These are phyloP conservation scores for Hypocryptadius cinnamomeus DNA, from an alignment of 2,113 vertebrate genomes.

Conservation along the genomic window DNA sequence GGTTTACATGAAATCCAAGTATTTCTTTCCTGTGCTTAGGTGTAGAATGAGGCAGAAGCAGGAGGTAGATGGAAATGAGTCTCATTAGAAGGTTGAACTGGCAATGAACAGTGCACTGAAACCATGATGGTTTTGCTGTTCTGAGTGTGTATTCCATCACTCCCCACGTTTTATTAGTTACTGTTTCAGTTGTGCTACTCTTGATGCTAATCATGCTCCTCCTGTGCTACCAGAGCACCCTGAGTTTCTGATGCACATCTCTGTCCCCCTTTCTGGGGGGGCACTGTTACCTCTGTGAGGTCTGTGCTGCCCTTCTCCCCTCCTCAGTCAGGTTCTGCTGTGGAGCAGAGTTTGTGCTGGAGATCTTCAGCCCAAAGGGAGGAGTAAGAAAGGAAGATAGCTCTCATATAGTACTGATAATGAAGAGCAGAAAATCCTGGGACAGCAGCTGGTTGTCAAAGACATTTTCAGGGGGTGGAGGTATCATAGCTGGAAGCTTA, in stretches of 20 bases:
- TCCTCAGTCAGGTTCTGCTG: neutral
- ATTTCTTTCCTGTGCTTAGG: neutral
- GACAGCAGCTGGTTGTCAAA: neutral
- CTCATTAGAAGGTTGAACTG: neutral
- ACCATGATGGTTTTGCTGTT: neutral
- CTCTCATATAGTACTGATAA: neutral
- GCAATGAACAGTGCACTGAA: neutral
- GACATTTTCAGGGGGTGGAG: neutral
- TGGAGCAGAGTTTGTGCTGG: neutral
- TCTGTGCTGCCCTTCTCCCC: neutral
- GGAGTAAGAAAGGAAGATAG: neutral
- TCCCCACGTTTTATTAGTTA: neutral
- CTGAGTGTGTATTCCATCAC: neutral
- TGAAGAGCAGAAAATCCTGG: neutral
- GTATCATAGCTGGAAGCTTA: neutral
- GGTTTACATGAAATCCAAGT: neutral
- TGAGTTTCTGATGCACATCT: neutral
- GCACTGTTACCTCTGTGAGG: neutral
- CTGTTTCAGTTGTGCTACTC: neutral
- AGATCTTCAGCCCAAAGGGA: neutral
- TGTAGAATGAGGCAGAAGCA: neutral
- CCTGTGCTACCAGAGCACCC: neutral
- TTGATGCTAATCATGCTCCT: neutral
- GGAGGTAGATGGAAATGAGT: neutral
- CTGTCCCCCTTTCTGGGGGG: neutral